Percentiles rank a stretch among this genome's conserved stretches.
Conservation (phyloP, 2,888 invertebrate species). For the Venusia cambrica region DNA sequence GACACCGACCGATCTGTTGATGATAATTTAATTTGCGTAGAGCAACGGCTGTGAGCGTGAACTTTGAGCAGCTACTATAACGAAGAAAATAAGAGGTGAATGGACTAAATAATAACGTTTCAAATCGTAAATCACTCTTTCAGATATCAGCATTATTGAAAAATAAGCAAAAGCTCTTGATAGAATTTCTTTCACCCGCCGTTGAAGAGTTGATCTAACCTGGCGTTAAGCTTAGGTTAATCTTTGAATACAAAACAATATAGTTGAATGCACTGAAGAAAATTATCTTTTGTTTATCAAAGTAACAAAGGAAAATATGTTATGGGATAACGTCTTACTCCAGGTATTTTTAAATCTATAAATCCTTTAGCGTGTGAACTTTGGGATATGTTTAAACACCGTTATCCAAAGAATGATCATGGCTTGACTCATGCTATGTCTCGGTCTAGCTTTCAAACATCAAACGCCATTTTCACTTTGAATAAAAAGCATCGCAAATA, state of each 20-base stretch:
- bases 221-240: constrained; percentile 3
- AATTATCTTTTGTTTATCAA: constrained; percentile 10
- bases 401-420: too few relatives aligned
- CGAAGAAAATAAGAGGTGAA: constrained; percentile 17
- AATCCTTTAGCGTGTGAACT: too few relatives aligned
- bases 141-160: constrained; percentile 15
- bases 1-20: too few relatives aligned
- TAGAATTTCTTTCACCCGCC: constrained; percentile 15
- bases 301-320: too few relatives aligned
- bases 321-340: too few relatives aligned
- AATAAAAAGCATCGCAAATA: constrained; percentile 5
- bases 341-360: too few relatives aligned
- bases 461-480: not conserved
- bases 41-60: constrained; percentile 6
- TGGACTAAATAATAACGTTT: constrained; percentile 14
- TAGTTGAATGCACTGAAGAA: constrained; percentile 17
- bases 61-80: constrained; percentile 1
- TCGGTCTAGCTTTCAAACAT: too few relatives aligned
- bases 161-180: constrained; percentile 14
- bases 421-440: not conserved
- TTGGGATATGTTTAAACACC: too few relatives aligned
- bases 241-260: constrained; percentile 16
- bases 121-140: constrained; percentile 13
- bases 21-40: not conserved
- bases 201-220: constrained; percentile 15